phyloP scores from a whole-genome alignment of 2,888 invertebrate species.

The Tinea semifulvella region DNA sequence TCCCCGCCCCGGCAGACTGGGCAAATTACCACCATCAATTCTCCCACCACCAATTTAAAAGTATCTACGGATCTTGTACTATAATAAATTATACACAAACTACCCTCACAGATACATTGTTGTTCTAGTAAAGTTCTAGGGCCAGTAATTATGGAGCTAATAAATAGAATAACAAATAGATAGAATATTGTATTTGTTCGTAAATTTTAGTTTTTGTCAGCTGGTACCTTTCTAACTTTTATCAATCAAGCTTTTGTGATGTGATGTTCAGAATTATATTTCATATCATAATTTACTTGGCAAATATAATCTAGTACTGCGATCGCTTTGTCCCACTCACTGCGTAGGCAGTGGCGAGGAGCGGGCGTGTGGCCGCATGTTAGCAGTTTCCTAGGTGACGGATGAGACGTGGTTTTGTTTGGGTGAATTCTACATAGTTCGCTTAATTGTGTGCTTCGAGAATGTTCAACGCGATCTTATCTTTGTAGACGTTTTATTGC shows the following conservation, averaged over 20 bases:
- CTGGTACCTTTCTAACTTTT: conserved; percentile 54
- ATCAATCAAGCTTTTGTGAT: conserved; percentile 55
- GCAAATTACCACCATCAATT: too few relatives aligned
- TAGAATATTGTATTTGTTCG: too few relatives aligned
- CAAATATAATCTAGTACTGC: conserved; percentile 1
- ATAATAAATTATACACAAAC: too few relatives aligned
- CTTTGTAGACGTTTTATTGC: conserved; percentile 11
- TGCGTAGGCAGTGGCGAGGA: conserved; percentile 2
- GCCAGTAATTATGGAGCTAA: too few relatives aligned
- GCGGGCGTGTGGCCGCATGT: conserved; percentile 5
- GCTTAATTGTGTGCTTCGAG: conserved; percentile 13
- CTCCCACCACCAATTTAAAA: too few relatives aligned
- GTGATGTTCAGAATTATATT: conserved; percentile 36
- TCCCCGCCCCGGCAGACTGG: too few relatives aligned
- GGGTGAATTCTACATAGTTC: conserved; percentile 5
- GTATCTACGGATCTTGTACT: too few relatives aligned
- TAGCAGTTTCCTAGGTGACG: conserved; percentile 13
- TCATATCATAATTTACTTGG: conserved; percentile 7
- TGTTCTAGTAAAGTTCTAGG: too few relatives aligned
- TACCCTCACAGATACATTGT: too few relatives aligned
- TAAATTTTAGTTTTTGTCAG: too few relatives aligned
- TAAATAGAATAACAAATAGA: too few relatives aligned
- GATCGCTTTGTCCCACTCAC: conserved; percentile 11
- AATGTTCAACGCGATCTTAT: conserved; percentile 8
- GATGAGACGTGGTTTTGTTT: not conserved